Conservation (phyloP, 2,888 invertebrate genomes). For the Phengaris alcon region DNA sequence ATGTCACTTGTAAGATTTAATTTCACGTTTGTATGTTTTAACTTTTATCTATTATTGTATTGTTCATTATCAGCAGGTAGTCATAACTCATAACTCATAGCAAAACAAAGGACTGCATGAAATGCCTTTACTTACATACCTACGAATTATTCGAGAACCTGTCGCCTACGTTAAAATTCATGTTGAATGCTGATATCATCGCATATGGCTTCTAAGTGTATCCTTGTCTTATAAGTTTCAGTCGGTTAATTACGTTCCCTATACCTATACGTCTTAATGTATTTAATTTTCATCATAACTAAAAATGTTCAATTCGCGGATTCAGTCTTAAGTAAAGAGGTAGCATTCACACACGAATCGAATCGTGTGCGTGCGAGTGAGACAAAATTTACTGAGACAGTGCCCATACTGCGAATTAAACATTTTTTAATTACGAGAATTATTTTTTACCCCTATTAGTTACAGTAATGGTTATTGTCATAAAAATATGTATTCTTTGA, state of each 20-base stretch:
- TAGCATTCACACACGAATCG: no score
- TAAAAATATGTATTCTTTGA: conserved; percentile 6
- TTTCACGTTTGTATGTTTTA: background rate
- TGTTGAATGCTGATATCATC: conserved; percentile 45
- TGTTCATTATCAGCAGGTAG: background rate
- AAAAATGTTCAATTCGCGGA: no score
- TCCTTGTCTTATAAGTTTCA: conserved; percentile 36
- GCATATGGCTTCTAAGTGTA: conserved; percentile 35
- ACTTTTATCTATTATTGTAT: background rate
- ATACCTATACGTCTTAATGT: no score
- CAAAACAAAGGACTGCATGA: background rate
- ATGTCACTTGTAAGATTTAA: conserved; percentile 1
- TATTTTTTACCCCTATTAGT: background rate
- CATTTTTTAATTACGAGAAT: conserved; percentile 34
- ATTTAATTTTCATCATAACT: no score
- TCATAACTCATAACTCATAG: background rate
- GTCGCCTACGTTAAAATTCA: conserved; percentile 39
- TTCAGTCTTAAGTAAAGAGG: no score
- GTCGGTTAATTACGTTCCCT: no score
- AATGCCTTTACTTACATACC: conserved; percentile 13
- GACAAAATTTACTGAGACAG: background rate
- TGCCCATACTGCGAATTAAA: no score
- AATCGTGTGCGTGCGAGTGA: no score
- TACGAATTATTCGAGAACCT: conserved; percentile 36
- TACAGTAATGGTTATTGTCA: background rate